These are phyloP conservation scores for Nothura maculosa DNA, from an alignment of 2,797 vertebrate genomes.

Conservation along the genomic window DNA sequence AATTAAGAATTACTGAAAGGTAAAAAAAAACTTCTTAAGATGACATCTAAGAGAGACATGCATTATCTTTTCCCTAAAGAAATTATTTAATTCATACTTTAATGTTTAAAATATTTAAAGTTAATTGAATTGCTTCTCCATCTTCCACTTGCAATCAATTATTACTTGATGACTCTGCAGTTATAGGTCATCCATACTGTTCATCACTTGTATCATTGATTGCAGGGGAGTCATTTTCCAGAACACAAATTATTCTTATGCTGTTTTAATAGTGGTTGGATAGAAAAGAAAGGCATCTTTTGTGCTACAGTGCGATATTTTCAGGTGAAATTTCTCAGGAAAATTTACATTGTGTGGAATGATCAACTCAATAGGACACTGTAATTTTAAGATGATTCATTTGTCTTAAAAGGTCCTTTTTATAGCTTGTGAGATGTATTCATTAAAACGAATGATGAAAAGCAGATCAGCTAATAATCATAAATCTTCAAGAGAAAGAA, in stretches of 20 bases:
- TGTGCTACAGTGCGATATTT: neutral
- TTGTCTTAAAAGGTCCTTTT: neutral
- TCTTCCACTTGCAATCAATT: neutral
- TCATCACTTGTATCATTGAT: neutral
- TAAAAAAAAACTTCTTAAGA: neutral
- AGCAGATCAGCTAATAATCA: neutral
- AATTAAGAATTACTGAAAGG: neutral
- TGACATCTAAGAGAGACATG: neutral
- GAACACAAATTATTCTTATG: constrained; percentile 3
- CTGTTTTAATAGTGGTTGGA: neutral
- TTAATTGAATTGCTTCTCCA: neutral
- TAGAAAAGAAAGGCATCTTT: neutral
- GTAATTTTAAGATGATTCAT: neutral
- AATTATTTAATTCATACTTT: neutral
- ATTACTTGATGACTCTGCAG: constrained; percentile 1
- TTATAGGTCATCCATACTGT: neutral
- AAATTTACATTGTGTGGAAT: neutral
- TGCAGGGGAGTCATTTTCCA: neutral
- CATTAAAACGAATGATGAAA: neutral
- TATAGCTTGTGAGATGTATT: neutral
- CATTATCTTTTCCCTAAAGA: neutral
- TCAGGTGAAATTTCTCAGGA: neutral
- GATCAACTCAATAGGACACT: neutral
- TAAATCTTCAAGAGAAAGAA: neutral
- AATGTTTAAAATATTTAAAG: neutral